Conservation (phyloP, 2,888 invertebrate genomes). For the Ichneumoninae sp. region DNA sequence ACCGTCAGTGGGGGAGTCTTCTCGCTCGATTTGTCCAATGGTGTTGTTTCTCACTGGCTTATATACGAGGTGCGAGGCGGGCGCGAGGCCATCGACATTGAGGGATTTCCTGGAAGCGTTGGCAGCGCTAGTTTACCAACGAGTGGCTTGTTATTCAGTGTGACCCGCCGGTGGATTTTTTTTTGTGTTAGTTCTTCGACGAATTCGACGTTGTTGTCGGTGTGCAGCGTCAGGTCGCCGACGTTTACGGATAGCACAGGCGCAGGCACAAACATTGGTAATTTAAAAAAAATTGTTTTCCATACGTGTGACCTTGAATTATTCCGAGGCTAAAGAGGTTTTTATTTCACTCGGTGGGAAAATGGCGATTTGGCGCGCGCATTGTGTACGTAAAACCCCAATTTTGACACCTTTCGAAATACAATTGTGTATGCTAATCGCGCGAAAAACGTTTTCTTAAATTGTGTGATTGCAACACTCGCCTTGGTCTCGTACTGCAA, state of each 20-base stretch:
- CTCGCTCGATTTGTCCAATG: background rate
- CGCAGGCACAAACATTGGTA: background rate
- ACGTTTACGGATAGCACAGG: background rate
- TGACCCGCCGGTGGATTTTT: background rate
- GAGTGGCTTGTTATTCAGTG: background rate
- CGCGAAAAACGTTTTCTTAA: too few relatives aligned
- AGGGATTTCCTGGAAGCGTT: slow-evolving; percentile 1
- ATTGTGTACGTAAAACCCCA: too few relatives aligned
- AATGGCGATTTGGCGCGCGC: too few relatives aligned
- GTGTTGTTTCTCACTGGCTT: background rate
- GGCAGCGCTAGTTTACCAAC: background rate
- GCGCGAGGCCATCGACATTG: background rate
- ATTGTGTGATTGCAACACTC: too few relatives aligned
- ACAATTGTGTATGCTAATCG: too few relatives aligned
- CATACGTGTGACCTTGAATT: too few relatives aligned
- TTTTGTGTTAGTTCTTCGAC: background rate
- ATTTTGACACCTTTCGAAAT: too few relatives aligned
- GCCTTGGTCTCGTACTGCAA: too few relatives aligned
- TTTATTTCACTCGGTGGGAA: too few relatives aligned
- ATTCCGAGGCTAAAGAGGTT: too few relatives aligned
- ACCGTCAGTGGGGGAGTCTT: background rate
- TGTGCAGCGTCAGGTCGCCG: background rate
- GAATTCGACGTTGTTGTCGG: background rate
- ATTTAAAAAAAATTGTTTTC: too few relatives aligned
- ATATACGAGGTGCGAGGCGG: slow-evolving; percentile 1